A percentile compares a stretch with the other conserved stretches of the same genome.
phyloP scores from a whole-genome alignment of 2,888 invertebrate species.

The Lacanobia wlatinum region DNA sequence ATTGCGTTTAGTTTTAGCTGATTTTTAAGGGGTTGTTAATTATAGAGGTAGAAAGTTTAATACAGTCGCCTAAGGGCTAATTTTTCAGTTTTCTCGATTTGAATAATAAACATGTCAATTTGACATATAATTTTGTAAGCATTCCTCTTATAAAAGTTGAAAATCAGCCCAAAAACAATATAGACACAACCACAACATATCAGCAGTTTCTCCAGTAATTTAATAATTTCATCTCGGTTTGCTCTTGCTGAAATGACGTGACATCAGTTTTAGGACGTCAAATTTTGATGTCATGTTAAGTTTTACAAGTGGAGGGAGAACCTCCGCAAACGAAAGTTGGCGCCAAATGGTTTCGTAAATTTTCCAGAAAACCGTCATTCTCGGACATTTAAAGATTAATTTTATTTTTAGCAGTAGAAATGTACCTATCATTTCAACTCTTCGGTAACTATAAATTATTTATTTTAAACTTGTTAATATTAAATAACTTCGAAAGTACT shows the following conservation, averaged over 20 bases:
- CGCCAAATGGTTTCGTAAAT: background rate
- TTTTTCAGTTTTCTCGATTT: background rate
- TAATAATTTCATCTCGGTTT: background rate
- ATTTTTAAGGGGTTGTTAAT: constrained; percentile 4
- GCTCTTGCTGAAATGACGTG: background rate
- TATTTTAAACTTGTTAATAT: constrained; percentile 11
- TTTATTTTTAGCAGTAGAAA: background rate
- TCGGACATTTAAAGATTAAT: background rate
- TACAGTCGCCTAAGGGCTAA: background rate
- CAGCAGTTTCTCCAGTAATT: background rate
- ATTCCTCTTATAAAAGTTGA: background rate
- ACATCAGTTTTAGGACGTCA: too few species aligned
- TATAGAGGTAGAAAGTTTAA: background rate
- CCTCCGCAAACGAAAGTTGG: background rate
- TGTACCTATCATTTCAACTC: background rate
- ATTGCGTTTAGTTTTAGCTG: constrained; percentile 53
- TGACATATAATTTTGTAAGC: background rate
- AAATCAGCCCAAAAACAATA: background rate
- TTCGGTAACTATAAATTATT: constrained; percentile 8
- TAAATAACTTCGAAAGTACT: constrained; percentile 26
- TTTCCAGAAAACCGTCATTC: background rate
- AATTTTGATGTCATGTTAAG: too few species aligned
- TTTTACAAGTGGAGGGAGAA: too few species aligned
- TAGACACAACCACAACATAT: background rate
- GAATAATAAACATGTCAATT: background rate